A percentile compares a stretch with the other conserved stretches of the same genome.
phyloP scores from a whole-genome alignment of 2,888 invertebrate genomes.

The Ophion costatus region DNA sequence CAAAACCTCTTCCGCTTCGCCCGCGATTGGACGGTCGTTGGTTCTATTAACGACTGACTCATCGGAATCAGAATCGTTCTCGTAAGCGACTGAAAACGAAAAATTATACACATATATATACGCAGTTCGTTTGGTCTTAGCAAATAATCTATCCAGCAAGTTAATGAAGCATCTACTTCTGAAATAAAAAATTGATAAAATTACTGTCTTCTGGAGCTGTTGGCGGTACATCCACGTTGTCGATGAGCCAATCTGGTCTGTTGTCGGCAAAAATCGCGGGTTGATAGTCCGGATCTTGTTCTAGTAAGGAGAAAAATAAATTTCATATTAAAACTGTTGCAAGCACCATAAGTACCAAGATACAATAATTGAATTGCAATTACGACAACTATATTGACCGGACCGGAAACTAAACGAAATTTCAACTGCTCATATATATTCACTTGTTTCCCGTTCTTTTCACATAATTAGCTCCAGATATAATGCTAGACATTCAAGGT shows the following conservation, averaged over 20 bases:
- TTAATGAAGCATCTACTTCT: not conserved
- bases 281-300: conserved; percentile 23
- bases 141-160: too few relatives aligned
- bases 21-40: too few relatives aligned
- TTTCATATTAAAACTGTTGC: not conserved
- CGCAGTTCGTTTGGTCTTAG: too few relatives aligned
- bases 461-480: not conserved
- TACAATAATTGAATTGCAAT: conserved; percentile 7
- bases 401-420: too few relatives aligned
- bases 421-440: conserved; percentile 12
- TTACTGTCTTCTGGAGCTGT: conserved; percentile 9
- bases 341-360: not conserved
- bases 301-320: not conserved
- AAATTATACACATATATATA: too few relatives aligned
- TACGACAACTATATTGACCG: not conserved
- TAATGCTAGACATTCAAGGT: not conserved
- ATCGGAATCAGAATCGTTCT: too few relatives aligned
- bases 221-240: not conserved
- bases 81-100: too few relatives aligned
- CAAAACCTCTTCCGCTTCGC: too few relatives aligned
- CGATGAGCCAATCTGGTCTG: conserved; percentile 4
- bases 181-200: conserved; percentile 12
- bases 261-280: not conserved
- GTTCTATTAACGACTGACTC: too few relatives aligned
- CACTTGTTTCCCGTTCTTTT: not conserved